Evolutionary conservation across 2,113 vertebrate genomes (phyloP).

Genomic region (Amia ocellicauda): DNA sequence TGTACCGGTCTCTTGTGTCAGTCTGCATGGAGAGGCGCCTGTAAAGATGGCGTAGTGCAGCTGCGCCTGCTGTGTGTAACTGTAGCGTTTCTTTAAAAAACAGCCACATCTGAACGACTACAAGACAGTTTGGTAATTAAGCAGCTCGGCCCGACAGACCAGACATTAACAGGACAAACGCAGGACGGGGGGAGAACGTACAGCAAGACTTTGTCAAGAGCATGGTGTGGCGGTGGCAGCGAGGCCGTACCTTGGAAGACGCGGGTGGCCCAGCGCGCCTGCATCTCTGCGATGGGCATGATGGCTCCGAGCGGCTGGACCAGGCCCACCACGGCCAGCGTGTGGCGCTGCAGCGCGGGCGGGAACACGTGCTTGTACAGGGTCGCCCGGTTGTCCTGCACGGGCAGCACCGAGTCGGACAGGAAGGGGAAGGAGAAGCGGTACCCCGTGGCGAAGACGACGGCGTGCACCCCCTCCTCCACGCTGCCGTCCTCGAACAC

Average conservation of each 20-base stretch:
- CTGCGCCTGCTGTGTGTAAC: too few species aligned
- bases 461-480: constrained; percentile 70
- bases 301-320: constrained; percentile 85
- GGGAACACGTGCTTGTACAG: constrained; percentile 83
- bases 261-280: constrained; percentile 77
- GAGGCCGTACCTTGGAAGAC: constrained; percentile 79
- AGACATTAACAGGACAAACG: too few species aligned
- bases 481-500: constrained; percentile 81
- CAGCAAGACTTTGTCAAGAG: too few species aligned
- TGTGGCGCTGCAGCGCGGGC: constrained; percentile 68
- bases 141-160: too few species aligned
- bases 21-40: too few species aligned
- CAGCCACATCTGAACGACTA: too few species aligned
- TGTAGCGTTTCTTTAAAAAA: too few species aligned
- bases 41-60: too few species aligned
- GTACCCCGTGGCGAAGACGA: constrained; percentile 90
- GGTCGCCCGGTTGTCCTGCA: constrained; percentile 67
- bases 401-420: constrained; percentile 54
- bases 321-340: constrained; percentile 81
- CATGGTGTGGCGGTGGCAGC: too few species aligned
- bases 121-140: too few species aligned
- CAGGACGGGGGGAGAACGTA: too few species aligned
- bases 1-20: too few species aligned
- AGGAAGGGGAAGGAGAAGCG: constrained; percentile 85
- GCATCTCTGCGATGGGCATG: constrained; percentile 88